Conservation (phyloP, 2,797 vertebrate genomes). For the Muscicapa comitata region DNA sequence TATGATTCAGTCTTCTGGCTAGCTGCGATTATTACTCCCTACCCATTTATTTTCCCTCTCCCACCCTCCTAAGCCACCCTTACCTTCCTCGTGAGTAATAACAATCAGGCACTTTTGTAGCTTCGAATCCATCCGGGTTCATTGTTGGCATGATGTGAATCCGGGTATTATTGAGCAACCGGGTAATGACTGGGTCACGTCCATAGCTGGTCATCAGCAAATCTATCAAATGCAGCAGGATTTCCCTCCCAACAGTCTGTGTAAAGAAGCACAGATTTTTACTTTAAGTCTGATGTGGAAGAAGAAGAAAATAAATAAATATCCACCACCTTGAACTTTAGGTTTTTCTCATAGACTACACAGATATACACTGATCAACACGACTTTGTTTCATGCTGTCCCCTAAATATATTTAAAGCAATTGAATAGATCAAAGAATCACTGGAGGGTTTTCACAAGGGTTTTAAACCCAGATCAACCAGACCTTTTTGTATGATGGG, state of each 20-base stretch:
- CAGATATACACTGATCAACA: background rate
- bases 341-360: background rate
- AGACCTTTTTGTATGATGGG: background rate
- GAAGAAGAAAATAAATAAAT: background rate
- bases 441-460: background rate
- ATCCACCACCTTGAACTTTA: background rate
- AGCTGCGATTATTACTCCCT: background rate
- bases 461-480: background rate
- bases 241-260: slow-evolving; percentile 88
- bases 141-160: slow-evolving; percentile 92
- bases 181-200: slow-evolving; percentile 74
- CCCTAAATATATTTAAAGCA: background rate
- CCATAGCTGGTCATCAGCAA: slow-evolving; percentile 80
- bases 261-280: background rate
- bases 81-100: slow-evolving; percentile 81
- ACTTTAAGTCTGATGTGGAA: background rate
- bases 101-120: slow-evolving; percentile 71
- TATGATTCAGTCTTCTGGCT: background rate
- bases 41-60: background rate
- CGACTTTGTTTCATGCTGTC: background rate
- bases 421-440: background rate
- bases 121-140: slow-evolving; percentile 94
- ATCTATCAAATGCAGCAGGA: slow-evolving; percentile 89
- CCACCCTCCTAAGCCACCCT: slow-evolving; percentile 3
- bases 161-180: slow-evolving; percentile 81